phyloP scores from a whole-genome alignment of 2,888 invertebrate genomes.

The Gerosis bhagava region DNA sequence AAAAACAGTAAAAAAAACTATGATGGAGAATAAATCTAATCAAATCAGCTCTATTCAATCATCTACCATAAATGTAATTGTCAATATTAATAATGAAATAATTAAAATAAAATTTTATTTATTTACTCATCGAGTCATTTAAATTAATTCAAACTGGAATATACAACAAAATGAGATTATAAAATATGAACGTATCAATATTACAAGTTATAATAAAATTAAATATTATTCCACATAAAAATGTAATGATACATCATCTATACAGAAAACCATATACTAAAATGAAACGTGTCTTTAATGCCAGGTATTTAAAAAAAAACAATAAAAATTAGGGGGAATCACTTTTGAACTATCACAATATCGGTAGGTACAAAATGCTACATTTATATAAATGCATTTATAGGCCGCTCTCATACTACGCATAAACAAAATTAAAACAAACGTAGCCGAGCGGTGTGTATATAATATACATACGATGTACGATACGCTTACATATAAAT shows the following conservation, averaged over 20 bases:
- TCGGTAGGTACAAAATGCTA: conserved; percentile 60
- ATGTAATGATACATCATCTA: too few relatives aligned
- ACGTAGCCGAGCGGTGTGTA: conserved; percentile 7
- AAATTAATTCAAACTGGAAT: conserved; percentile 19
- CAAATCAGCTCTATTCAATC: conserved; percentile 32
- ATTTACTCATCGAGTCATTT: too few relatives aligned
- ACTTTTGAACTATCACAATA: conserved; percentile 54
- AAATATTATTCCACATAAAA: too few relatives aligned
- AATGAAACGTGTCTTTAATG: conserved; percentile 14
- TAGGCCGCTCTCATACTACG: conserved; percentile 33
- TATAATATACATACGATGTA: conserved; percentile 1
- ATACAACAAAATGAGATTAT: conserved; percentile 9
- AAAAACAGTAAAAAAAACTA: conserved; percentile 22
- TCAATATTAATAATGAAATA: conserved; percentile 12
- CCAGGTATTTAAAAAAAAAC: conserved; percentile 5
- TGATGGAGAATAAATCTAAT: conserved; percentile 25
- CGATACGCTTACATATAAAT: conserved; percentile 25
- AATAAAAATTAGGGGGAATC: conserved; percentile 31
- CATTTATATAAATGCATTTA: conserved; percentile 56
- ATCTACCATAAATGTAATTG: conserved; percentile 19
- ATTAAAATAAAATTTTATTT: conserved; percentile 18
- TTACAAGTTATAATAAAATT: too few relatives aligned
- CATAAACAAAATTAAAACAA: not conserved
- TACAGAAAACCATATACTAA: conserved; percentile 2
- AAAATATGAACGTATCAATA: too few relatives aligned